phyloP scores from a whole-genome alignment of 2,888 invertebrate species.

The Macrostomum cliftonense region DNA sequence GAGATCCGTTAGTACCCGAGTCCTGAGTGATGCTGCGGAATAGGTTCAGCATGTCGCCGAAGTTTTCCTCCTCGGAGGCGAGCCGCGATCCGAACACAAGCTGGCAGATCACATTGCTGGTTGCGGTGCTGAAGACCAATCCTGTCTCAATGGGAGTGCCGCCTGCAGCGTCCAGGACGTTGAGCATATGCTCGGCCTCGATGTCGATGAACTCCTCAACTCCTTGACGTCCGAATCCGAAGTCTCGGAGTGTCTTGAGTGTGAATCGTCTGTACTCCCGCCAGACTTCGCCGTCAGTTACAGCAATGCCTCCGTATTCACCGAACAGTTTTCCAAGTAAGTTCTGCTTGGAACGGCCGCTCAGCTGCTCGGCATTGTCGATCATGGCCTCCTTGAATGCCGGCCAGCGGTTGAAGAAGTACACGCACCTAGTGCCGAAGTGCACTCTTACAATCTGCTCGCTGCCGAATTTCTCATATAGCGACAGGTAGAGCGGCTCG shows the following conservation, averaged over 20 bases:
- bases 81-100: slow-evolving; percentile 1
- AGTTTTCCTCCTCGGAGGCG: slow-evolving; percentile 16
- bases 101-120: slow-evolving; percentile 3
- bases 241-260: slow-evolving; percentile 5
- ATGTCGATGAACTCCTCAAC: slow-evolving; percentile 1
- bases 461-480: too few species aligned
- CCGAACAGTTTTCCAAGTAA: neutral
- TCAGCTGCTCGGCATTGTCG: slow-evolving; percentile 4
- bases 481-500: too few species aligned
- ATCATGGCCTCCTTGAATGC: too few species aligned
- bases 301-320: slow-evolving; percentile 1
- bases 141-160: too few species aligned
- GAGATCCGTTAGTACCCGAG: too few species aligned
- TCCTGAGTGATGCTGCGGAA: slow-evolving; percentile 12
- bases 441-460: too few species aligned
- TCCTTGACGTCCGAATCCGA: slow-evolving; percentile 4
- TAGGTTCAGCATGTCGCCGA: slow-evolving; percentile 14
- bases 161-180: too few species aligned
- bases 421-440: too few species aligned
- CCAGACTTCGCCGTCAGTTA: slow-evolving; percentile 3
- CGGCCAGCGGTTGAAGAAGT: too few species aligned
- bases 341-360: neutral
- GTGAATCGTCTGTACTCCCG: slow-evolving; percentile 5
- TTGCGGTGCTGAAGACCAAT: too few species aligned
- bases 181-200: too few species aligned